These are phyloP conservation scores for Drosophila engyochracea DNA, from an alignment of 2,888 invertebrate species.

Conservation along the genomic window DNA sequence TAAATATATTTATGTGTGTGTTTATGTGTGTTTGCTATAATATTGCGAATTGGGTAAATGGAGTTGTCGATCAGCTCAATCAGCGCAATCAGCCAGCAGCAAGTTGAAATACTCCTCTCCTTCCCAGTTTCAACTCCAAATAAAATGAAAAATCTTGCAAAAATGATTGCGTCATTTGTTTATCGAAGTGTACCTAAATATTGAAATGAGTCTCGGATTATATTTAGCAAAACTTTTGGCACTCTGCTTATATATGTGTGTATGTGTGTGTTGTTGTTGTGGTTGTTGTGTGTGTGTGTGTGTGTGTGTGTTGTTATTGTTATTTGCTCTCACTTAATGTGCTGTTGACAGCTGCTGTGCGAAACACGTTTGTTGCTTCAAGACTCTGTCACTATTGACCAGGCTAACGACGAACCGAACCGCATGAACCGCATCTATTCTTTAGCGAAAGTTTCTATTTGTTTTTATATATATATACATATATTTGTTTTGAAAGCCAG, in stretches of 20 bases:
- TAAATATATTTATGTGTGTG: constrained; percentile 16
- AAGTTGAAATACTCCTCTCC: constrained; percentile 23
- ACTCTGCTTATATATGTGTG: constrained; percentile 28
- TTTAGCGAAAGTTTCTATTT: constrained; percentile 73
- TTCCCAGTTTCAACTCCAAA: constrained; percentile 19
- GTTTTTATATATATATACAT: constrained; percentile 9
- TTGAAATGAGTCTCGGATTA: constrained; percentile 76
- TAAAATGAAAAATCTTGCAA: constrained; percentile 13
- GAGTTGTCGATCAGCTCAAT: constrained; percentile 60
- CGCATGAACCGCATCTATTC: constrained; percentile 56
- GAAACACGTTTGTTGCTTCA: constrained; percentile 75
- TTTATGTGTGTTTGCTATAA: constrained; percentile 19
- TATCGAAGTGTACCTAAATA: constrained; percentile 65
- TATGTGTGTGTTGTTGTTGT: constrained; percentile 22
- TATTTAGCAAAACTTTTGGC: constrained; percentile 67
- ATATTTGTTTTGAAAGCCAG: constrained; percentile 62
- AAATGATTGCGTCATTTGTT: constrained; percentile 77
- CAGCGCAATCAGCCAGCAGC: constrained; percentile 9
- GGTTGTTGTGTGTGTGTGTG: constrained; percentile 17
- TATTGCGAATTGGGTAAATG: constrained; percentile 58
- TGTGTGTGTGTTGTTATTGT: constrained; percentile 37
- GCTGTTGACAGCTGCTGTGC: constrained; percentile 71
- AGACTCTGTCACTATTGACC: constrained; percentile 43
- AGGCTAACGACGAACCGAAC: constrained; percentile 11
- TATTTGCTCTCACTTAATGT: constrained; percentile 54